Evolutionary conservation across 2,888 invertebrate genomes (phyloP).

Genomic region (Helleia helle): DNA sequence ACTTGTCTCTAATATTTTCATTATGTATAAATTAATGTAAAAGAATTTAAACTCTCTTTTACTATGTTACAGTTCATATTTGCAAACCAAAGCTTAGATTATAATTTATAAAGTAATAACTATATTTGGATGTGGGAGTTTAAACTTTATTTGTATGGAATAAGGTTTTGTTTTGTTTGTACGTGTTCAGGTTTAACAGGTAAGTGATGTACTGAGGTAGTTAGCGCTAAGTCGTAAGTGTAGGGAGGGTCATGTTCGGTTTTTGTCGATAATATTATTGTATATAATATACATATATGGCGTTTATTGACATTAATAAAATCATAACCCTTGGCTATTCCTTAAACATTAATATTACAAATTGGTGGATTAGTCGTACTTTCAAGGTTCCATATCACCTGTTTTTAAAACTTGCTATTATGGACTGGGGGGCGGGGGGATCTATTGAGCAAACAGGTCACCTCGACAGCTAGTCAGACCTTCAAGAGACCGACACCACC

Average conservation of each 20-base stretch:
- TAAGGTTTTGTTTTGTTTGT: constrained; percentile 18
- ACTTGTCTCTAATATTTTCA: constrained; percentile 7
- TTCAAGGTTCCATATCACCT: no score
- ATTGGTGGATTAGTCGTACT: no score
- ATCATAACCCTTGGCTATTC: no score
- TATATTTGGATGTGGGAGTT: background rate
- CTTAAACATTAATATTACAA: no score
- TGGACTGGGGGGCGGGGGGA: no score
- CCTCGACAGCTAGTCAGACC: no score
- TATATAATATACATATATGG: no score
- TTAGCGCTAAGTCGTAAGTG: constrained; percentile 38
- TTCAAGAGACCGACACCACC: no score
- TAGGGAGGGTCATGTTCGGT: constrained; percentile 25
- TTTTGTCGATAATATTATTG: background rate
- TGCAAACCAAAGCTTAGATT: background rate
- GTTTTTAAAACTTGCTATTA: no score
- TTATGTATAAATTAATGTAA: background rate
- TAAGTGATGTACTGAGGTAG: constrained; percentile 46
- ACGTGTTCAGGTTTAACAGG: constrained; percentile 14
- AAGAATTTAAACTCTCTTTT: background rate
- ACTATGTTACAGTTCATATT: background rate
- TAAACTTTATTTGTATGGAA: background rate
- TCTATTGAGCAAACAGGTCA: no score
- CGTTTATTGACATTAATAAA: no score
- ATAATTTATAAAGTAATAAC: constrained; percentile 9